Base-by-base conservation (phyloP, 64 coral and sea anemone species). In the Porites lutea region DNA sequence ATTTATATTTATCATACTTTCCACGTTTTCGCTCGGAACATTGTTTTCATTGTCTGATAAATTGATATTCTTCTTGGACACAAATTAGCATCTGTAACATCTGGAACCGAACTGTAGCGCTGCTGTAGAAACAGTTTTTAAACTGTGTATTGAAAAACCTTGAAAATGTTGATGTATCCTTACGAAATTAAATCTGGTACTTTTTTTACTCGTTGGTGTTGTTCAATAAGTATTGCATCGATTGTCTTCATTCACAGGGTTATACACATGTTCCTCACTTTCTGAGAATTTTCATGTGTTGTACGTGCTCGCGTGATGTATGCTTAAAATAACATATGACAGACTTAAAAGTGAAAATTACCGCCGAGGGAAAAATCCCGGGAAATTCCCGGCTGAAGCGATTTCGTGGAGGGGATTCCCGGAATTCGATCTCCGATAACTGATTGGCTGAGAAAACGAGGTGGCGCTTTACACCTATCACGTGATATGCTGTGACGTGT, bases 381-480 rank as follows among this genome's bases (percentile, higher is more conserved):
- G 63, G 44, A 84, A 84, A 68, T 47, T 69, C 18, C 63, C 62
- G 19, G 12, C 8, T 21, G 37, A 57, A 55, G 53, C 0, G 53
- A 55, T 7, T 11, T 37, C 27, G 14, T 18, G 3, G 2, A 13
- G 81, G 81, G 81, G 46, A 68, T 84, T 69, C 81, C 81, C 62
- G 62, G 45, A 84, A 84, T 68, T 84, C 3, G 18, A 68, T 69
- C 3, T 11, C 2, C 16, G n/a, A 2, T 18, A 20, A 22, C 5
- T 69, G 61, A 84, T 84, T 84, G 81, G 81, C 81, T 48, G 18
- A 68, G 21, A 65, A 55, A 77, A 7, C 49, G 22, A 78, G 48
- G 75, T 51, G 50, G 75, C 50, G 51, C 8, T 21, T 21, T 44
- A 48, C 45, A 48, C 18, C 52, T 8, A 15, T 82, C 60, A 65